Percentiles rank a stretch among this genome's conserved stretches.
Evolutionary conservation across 1,140 invertebrate genomes (phyloP).

Genomic region (Sarcophaga peregrina): DNA sequence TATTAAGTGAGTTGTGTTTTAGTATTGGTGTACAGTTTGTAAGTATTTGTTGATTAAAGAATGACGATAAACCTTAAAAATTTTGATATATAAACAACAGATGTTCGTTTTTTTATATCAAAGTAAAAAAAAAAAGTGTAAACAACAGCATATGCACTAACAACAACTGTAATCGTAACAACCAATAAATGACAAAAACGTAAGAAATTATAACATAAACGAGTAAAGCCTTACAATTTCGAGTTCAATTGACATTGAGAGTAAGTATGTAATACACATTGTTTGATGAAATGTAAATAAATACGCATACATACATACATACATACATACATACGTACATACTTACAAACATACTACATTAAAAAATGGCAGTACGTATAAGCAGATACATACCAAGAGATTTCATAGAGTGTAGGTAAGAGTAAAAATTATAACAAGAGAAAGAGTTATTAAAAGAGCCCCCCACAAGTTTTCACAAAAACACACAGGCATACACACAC

Average conservation of each 20-base stretch:
- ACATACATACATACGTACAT: neutral
- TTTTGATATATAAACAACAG: constrained; percentile 26
- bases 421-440: neutral
- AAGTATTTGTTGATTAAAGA: neutral
- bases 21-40: neutral
- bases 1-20: neutral
- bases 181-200: neutral
- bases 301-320: neutral
- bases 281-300: neutral
- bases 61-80: constrained; percentile 33
- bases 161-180: neutral
- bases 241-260: constrained; percentile 37
- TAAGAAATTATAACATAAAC: constrained; percentile 26
- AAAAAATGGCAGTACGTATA: too few species aligned
- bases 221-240: constrained; percentile 37
- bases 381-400: too few species aligned
- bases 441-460: neutral
- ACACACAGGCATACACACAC: neutral
- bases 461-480: neutral
- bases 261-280: neutral
- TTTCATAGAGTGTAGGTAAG: neutral
- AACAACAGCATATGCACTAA: neutral
- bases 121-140: neutral
- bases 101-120: neutral
- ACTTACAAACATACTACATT: neutral